A percentile compares a stretch with the other conserved stretches of the same genome.
Conservation (phyloP, 1,140 invertebrate species). For the Drosophila suzukii region DNA sequence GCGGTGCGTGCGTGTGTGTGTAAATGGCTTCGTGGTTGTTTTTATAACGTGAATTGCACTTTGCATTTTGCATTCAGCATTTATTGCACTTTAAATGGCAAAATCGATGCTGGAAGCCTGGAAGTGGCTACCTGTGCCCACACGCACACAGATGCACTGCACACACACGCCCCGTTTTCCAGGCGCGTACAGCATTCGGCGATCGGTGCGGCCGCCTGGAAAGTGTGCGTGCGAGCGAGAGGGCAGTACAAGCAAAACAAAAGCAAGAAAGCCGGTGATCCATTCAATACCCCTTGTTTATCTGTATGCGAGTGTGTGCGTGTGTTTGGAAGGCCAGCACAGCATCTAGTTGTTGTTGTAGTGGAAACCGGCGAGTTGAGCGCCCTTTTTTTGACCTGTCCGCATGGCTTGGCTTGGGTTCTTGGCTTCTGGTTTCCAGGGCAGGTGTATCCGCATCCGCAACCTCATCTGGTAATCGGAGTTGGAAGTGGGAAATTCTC, state of each 20-base stretch:
- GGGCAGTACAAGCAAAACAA: constrained; percentile 69
- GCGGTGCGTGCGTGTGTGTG: constrained; percentile 10
- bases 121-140: constrained; percentile 42
- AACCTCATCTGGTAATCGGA: constrained; percentile 17
- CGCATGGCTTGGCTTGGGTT: constrained; percentile 64
- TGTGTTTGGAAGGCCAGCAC: constrained; percentile 62
- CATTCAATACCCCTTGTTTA: constrained; percentile 48
- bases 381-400: constrained; percentile 77
- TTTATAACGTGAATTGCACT: constrained; percentile 41
- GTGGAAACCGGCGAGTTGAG: constrained; percentile 68
- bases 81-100: constrained; percentile 31
- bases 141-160: constrained; percentile 11
- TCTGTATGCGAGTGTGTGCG: constrained; percentile 21
- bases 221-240: constrained; percentile 58
- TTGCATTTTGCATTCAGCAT: constrained; percentile 25
- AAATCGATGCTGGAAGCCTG: constrained; percentile 52
- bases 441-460: constrained; percentile 55
- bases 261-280: constrained; percentile 81
- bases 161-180: constrained; percentile 42
- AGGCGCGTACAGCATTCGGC: constrained; percentile 50
- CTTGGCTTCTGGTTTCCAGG: constrained; percentile 29
- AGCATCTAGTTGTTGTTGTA: constrained; percentile 56
- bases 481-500: constrained; percentile 20
- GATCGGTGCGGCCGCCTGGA: constrained; percentile 33
- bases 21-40: constrained; percentile 54